Evolutionary conservation across 2,113 vertebrate genomes (phyloP), one percentile per base, ranked within the genome.

Genomic region (Thymallus thymallus): DNA sequence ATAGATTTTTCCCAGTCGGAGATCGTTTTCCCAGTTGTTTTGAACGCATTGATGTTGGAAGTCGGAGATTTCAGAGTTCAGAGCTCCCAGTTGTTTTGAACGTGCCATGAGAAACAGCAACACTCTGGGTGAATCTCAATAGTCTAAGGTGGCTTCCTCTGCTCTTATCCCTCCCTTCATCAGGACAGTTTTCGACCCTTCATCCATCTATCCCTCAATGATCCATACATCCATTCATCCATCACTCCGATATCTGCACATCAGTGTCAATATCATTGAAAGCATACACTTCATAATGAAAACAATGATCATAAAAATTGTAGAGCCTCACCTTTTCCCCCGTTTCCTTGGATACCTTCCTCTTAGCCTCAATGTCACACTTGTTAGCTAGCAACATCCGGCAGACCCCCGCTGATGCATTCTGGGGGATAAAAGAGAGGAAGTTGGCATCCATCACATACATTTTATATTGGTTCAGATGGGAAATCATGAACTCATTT

Each of bases 361-460:
- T 90, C 80, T 95, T 95, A 32, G 87, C 77, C 78, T 96, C 96
- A 79, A 98, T 96, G 91, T 98, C 96, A 16, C 96, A 96, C 81
- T 98, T 98, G 88, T 98, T 98, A 5, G 95, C 96, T 23, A 98
- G 89, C 69, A 98, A 89, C 88, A 98, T 96, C 35, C 87, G 92
- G 83, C 94, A 95, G 69, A 98, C 96, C 0, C 95, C 96, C 0
- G 93, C 92, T 0, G 95, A 95, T 26, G 96, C 96, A 56, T 98
- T 96, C 96, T 98, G 91, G 51, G 70, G 64, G 73, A 72, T 22
- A 70, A 20, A 9, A 68, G 30, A n/a, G 2, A 9, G 30, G 7
- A 20, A 29, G 63, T 65, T 32, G 16, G 16, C 48, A 51, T 18
- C 16, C 32, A 60, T 60, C 20, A 6, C 56, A 29, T 68, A 48